Evolutionary conservation across 2,113 vertebrate species (phyloP), one percentile per base, ranked within the genome.

Genomic region (Ceyx cyanopectus): DNA sequence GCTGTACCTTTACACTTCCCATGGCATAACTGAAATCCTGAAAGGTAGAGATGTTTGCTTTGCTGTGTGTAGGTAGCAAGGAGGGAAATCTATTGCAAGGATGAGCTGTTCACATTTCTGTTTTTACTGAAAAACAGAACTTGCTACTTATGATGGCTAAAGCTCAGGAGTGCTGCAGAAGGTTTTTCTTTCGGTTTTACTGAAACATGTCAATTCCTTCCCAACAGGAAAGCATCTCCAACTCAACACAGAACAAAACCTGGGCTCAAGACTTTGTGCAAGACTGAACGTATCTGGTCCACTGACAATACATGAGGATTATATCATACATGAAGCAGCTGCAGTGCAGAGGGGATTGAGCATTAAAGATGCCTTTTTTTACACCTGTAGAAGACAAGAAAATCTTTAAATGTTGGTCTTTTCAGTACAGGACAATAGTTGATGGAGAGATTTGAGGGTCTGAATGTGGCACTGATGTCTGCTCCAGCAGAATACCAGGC

Each of bases 281-380:
- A 93, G 92, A 95, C 89, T 95, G 91, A 96, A 94, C 2, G 57
- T 93, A 56, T 87, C 90, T 46, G 84, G 91, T 74, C 91, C 95
- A n/a, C 81, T 95, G 87, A 92, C 95, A 89, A 93, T 95, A 93
- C 95, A 94, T 4, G 89, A 94, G 41, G 95, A 94, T 95, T 95
- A 91, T 82, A 94, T 93, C 89, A 94, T 92, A 93, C 94, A 91
- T 1, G 92, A 95, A 93, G 89, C 92, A 87, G 91, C 96, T 53
- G 94, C 95, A 94, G 92, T 93, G 60, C 89, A 94, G 89, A 96
- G 89, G 85, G 89, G 95, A 95, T 87, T 96, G 92, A 95, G 89
- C 46, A 94, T 95, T 77, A 94, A 95, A 82, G 94, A 96, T 75
- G 90, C 93, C 34, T 93, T 90, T 89, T 96, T 95, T 90, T 95